Evolutionary conservation across 2,797 vertebrate genomes (phyloP).

Genomic region (Anabacerthia variegaticeps): DNA sequence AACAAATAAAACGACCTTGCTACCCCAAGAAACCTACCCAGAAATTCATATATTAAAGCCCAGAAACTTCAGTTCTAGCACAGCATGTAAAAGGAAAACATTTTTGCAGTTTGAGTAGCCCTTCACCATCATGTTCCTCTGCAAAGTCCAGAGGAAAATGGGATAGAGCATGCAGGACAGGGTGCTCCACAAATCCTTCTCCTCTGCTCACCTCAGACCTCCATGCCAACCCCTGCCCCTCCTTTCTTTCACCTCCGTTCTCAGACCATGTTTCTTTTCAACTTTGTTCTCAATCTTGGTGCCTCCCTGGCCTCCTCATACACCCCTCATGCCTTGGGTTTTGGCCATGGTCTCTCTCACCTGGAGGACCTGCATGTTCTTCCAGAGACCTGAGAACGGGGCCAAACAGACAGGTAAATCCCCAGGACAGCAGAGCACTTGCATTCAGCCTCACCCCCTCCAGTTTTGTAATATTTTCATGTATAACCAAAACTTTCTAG

Average conservation of each 20-base stretch:
- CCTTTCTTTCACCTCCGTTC: background rate
- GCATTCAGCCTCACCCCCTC: background rate
- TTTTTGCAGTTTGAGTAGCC: background rate
- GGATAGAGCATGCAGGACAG: background rate
- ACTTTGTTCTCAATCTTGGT: background rate
- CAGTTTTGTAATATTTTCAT: background rate
- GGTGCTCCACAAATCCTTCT: background rate
- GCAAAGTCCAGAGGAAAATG: background rate
- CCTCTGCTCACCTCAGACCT: background rate
- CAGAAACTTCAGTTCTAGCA: background rate
- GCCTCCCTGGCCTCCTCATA: background rate
- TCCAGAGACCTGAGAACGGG: background rate
- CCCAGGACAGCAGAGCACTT: background rate
- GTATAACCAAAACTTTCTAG: background rate
- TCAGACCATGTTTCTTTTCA: background rate
- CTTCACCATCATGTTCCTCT: background rate
- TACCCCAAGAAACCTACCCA: background rate
- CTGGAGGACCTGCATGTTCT: background rate
- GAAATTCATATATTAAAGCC: background rate
- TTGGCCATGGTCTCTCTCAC: background rate
- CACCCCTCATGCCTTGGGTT: background rate
- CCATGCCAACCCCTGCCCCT: accelerated
- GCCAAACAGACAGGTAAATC: background rate
- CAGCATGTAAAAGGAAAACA: background rate
- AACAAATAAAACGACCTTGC: background rate